Base-by-base conservation (phyloP, 2,797 vertebrate species). In the Meriones psammophilus region DNA sequence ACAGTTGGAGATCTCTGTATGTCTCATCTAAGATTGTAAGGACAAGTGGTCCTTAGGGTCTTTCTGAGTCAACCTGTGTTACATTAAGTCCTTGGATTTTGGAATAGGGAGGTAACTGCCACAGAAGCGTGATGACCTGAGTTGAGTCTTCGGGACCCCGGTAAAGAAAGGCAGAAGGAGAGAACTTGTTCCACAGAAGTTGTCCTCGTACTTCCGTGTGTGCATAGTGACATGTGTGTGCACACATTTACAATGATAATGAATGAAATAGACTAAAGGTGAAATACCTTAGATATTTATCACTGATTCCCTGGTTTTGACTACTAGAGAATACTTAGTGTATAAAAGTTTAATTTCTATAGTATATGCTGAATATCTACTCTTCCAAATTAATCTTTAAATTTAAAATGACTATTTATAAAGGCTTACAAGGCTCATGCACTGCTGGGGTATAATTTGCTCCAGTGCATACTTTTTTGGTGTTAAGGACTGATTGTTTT, bases 251-350 rank as follows among this genome's bases (percentile, higher is more conserved):
- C 66, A 69, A 15, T n/a, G 54, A 71, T 56, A 87, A 50, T n/a
- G n/a, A 17, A 15, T 86, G 36, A 66, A n/a, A 26, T 9, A 24
- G 4, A 56, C 17, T 56, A 26, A 69, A 84, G 54, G 28, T 20
- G 8, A 56, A 46, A 96, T 56, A 80, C 76, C 54, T 83, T 94
- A 91, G 81, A 50, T 88, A 90, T 71, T 93, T 94, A 60, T 92
- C 92, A 58, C 42, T 93, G 56, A 17, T 83, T 66, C 46, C 89
- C 91, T 84, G 94, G 13, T 28, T 76, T 58, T 86, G 39, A 39
- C 15, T 39, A 50, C 84, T 88, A 58, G 88, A 78, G 66, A 78
- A 46, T 87, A 89, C 33, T 69, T 86, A 77, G 94, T 85, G 56
- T 58, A 13, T 88, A 69, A 66, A 26, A 86, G 78, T 62, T 58